Conservation (phyloP, 2,888 invertebrate genomes). For the Callosobruchus maculatus region DNA sequence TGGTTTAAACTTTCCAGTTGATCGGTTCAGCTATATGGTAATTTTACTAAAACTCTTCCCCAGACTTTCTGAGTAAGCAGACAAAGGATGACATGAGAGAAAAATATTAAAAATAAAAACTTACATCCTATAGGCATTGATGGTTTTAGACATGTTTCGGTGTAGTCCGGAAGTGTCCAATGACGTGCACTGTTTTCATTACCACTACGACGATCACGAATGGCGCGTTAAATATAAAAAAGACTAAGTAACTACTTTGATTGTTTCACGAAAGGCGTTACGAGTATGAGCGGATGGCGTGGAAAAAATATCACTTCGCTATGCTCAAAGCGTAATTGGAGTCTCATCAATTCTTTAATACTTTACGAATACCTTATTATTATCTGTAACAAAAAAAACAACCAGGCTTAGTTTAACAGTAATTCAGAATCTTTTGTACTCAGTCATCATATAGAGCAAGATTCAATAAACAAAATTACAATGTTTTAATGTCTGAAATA, state of each 20-base stretch:
- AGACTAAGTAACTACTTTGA: background rate
- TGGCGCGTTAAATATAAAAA: background rate
- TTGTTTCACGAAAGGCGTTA: background rate
- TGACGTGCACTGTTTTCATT: conserved; percentile 26
- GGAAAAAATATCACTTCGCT: background rate
- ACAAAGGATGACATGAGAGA: conserved; percentile 5
- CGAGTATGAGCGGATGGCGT: background rate
- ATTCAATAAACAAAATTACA: too few relatives aligned
- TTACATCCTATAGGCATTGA: conserved; percentile 89
- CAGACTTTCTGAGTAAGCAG: background rate
- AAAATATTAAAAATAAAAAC: conserved; percentile 48
- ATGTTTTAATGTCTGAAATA: too few relatives aligned
- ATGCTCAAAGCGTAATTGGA: too few relatives aligned
- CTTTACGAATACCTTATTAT: background rate
- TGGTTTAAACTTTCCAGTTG: too few relatives aligned
- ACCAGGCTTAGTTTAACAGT: background rate
- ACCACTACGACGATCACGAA: conserved; percentile 10
- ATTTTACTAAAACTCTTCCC: background rate
- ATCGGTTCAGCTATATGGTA: background rate
- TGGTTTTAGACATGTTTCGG: conserved; percentile 73
- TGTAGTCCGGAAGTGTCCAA: conserved; percentile 20
- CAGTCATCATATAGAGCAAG: too few relatives aligned
- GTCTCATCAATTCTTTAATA: background rate
- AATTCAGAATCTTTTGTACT: too few relatives aligned
- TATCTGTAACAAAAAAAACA: background rate